Percentiles rank a stretch among this genome's conserved stretches.
phyloP scores from a whole-genome alignment of 1,140 invertebrate species.

The Venturia canescens region DNA sequence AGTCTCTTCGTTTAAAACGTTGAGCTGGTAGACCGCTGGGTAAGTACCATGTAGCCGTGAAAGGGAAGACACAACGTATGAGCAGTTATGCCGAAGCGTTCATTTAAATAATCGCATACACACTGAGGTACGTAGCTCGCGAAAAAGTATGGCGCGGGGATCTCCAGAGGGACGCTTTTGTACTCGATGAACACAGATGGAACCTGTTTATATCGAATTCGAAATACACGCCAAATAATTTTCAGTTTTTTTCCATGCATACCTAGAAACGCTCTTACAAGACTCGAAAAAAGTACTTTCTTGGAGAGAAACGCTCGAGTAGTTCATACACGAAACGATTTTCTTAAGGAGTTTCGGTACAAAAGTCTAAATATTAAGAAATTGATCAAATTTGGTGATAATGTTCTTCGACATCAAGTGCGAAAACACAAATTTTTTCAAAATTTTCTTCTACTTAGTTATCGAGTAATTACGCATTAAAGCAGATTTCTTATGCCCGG shows the following conservation, averaged over 20 bases:
- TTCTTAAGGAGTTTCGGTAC: too few species aligned
- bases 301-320: too few species aligned
- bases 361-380: too few species aligned
- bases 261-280: too few species aligned
- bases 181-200: not conserved
- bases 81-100: slow-evolving; percentile 63
- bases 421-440: too few species aligned
- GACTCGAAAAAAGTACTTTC: too few species aligned
- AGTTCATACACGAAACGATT: too few species aligned
- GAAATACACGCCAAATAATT: not conserved
- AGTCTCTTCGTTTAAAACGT: slow-evolving; percentile 44
- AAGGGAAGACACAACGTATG: slow-evolving; percentile 54
- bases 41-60: slow-evolving; percentile 9
- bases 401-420: too few species aligned
- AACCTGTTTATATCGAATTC: not conserved
- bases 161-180: not conserved
- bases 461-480: too few species aligned
- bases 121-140: slow-evolving; percentile 19
- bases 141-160: slow-evolving; percentile 2
- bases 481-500: too few species aligned
- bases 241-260: not conserved
- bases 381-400: too few species aligned
- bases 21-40: slow-evolving; percentile 35
- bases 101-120: slow-evolving; percentile 58
- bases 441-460: too few species aligned